Evolutionary conservation across 2,888 invertebrate species (phyloP), one percentile per base, ranked within the genome.

Genomic region (Conus canariensis): DNA sequence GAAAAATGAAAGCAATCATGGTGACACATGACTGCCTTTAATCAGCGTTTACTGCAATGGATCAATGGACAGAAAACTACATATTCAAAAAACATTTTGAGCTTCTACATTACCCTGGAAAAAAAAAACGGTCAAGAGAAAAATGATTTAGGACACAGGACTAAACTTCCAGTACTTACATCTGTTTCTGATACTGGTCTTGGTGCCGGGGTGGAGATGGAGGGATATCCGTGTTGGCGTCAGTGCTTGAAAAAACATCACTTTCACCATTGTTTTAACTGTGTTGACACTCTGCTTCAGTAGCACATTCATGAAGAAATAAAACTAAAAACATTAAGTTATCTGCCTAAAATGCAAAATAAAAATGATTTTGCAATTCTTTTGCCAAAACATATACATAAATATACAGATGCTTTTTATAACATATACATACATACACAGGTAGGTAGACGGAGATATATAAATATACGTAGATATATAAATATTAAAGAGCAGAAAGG

Each of bases 161-260:
- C 64, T 9, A 16, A 64, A 16, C 10, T 14, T 58, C 7, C 56
- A 64, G 56, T 56, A 59, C 92, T 83, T 91, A 94, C 94, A 94
- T 94, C 93, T 94, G 93, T 91, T 94, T 93, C 89, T 93, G 94
- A 9, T 96, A 95, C 88, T 95, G 96, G 70, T 96, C 95, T 92
- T 97, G 97, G 90, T 96, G 96, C 74, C 96, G 95, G 19, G 97
- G 97, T 70, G 97, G 97, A 93, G 96, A 97, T 94, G 96, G 97
- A 10, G 97, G 97, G 85, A 97, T 96, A 93, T 97, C 97, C 4
- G 97, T 97, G 94, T 97, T 97, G 85, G 97, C 94, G 92, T 94
- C 96, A 92, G 96, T 95, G 92, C 97, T 94, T 97, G 2, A 97
- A 97, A 19, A 88, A 25, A 89, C 16, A 64, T 10, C 64, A 64